Conservation (phyloP, 2,888 invertebrate genomes). For the Caenorhabditis panamensis region DNA sequence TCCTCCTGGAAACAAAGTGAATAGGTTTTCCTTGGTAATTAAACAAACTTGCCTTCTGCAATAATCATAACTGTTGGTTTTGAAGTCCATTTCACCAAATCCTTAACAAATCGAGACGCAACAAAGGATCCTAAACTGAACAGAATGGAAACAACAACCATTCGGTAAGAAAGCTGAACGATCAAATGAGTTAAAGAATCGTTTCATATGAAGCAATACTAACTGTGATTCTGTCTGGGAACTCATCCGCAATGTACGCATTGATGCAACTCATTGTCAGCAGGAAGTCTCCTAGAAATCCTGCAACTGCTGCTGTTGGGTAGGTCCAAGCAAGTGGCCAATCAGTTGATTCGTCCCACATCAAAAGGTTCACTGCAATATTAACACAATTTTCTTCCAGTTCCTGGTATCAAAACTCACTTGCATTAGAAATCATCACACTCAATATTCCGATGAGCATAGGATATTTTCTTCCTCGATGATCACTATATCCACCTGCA, state of each 20-base stretch:
- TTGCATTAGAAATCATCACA: slow-evolving; percentile 69
- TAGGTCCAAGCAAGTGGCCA: slow-evolving; percentile 69
- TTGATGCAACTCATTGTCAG: slow-evolving; percentile 79
- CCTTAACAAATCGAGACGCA: slow-evolving; percentile 68
- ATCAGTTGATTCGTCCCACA: slow-evolving; percentile 73
- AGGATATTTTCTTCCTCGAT: slow-evolving; percentile 72
- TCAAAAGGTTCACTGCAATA: slow-evolving; percentile 68
- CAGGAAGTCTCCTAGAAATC: slow-evolving; percentile 75
- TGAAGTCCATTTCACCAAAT: slow-evolving; percentile 65
- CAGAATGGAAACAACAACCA: slow-evolving; percentile 77
- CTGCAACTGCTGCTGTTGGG: slow-evolving; percentile 66
- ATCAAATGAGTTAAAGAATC: no score
- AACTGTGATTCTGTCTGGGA: slow-evolving; percentile 72
- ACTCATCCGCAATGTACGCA: slow-evolving; percentile 76
- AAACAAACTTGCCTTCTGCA: slow-evolving; percentile 58
- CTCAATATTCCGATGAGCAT: slow-evolving; percentile 72
- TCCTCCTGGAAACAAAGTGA: slow-evolving; percentile 21
- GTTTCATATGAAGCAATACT: background rate
- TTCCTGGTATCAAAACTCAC: slow-evolving; percentile 38
- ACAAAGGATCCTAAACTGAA: slow-evolving; percentile 75
- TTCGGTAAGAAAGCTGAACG: slow-evolving; percentile 74
- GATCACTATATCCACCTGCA: slow-evolving; percentile 75
- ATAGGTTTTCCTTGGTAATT: background rate
- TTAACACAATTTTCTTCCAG: background rate
- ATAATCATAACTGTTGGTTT: slow-evolving; percentile 64